A percentile compares a stretch with the other conserved stretches of the same genome.
Evolutionary conservation across 1,140 invertebrate genomes (phyloP).

Genomic region (Sycobia sp.): DNA sequence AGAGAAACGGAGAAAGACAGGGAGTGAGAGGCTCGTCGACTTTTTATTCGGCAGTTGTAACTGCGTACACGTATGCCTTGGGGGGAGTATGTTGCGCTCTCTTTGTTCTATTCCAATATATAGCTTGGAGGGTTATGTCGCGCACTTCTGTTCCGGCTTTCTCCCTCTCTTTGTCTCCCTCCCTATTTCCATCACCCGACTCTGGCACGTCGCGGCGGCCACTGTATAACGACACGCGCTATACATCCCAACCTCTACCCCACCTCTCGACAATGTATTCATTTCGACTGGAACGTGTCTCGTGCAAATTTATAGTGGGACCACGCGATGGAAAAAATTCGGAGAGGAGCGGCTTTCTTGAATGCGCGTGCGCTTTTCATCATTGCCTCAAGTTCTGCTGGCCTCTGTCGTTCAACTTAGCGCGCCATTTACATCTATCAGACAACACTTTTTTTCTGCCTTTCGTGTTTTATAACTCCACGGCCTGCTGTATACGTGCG

Average conservation of each 20-base stretch:
- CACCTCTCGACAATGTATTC: slow-evolving; percentile 30
- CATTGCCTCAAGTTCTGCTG: too few species aligned
- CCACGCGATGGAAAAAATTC: background rate
- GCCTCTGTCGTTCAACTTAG: too few species aligned
- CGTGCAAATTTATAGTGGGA: slow-evolving; percentile 29
- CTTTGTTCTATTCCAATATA: slow-evolving; percentile 52
- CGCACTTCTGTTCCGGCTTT: background rate
- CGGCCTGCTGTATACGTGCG: too few species aligned
- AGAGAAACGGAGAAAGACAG: too few species aligned
- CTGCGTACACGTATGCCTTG: slow-evolving; percentile 37
- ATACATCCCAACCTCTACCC: too few species aligned
- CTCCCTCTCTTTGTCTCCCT: background rate
- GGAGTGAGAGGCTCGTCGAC: slow-evolving; percentile 39
- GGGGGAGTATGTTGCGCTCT: slow-evolving; percentile 36
- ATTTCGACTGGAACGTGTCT: slow-evolving; percentile 30
- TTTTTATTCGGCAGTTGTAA: slow-evolving; percentile 57
- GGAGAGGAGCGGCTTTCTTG: background rate
- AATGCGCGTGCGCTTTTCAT: slow-evolving; percentile 8
- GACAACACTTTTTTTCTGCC: too few species aligned
- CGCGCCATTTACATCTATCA: too few species aligned
- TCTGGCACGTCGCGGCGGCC: background rate
- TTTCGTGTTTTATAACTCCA: too few species aligned
- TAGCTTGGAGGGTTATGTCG: slow-evolving; percentile 27
- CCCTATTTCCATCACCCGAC: background rate
- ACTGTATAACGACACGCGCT: slow-evolving; percentile 27